Evolutionary conservation across 1,140 invertebrate species (phyloP).

Genomic region (Drosophila guanche): DNA sequence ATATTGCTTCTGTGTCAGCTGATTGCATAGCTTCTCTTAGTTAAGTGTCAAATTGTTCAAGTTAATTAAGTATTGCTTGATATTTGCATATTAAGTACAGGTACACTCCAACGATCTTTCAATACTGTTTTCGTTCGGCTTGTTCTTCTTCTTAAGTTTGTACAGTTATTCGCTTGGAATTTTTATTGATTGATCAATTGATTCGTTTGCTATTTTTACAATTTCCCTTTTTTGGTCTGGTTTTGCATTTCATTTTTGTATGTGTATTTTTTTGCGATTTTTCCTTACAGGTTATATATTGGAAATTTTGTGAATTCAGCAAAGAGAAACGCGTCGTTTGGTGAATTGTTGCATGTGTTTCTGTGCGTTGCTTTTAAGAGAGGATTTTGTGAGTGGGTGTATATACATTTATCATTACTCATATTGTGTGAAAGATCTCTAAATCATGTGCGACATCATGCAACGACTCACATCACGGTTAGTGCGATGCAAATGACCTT

Average conservation of each 20-base stretch:
- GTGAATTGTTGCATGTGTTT: constrained; percentile 53
- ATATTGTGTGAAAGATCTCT: constrained; percentile 43
- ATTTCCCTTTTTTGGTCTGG: constrained; percentile 19
- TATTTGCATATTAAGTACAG: constrained; percentile 59
- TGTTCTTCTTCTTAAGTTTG: constrained; percentile 31
- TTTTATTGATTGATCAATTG: constrained; percentile 62
- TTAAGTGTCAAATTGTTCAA: constrained; percentile 18
- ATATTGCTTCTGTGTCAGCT: constrained; percentile 58
- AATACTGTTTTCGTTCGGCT: constrained; percentile 12
- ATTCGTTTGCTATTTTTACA: constrained; percentile 57
- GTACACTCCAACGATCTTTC: constrained; percentile 22
- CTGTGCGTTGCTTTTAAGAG: constrained; percentile 23
- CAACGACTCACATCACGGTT: constrained; percentile 83
- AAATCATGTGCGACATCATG: constrained; percentile 83
- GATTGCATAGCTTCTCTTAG: constrained; percentile 45
- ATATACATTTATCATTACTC: constrained; percentile 24
- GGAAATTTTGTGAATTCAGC: constrained; percentile 15
- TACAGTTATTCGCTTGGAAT: constrained; percentile 47
- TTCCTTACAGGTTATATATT: constrained; percentile 28
- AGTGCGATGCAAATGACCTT: constrained; percentile 83
- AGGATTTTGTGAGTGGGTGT: constrained; percentile 19
- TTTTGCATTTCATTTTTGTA: constrained; percentile 3
- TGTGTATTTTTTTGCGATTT: constrained; percentile 1
- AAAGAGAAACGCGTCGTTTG: constrained; percentile 46
- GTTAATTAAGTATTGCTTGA: constrained; percentile 20